Evolutionary conservation across 2,888 invertebrate genomes (phyloP).

Genomic region (Scaptomyza cyrtandrae): DNA sequence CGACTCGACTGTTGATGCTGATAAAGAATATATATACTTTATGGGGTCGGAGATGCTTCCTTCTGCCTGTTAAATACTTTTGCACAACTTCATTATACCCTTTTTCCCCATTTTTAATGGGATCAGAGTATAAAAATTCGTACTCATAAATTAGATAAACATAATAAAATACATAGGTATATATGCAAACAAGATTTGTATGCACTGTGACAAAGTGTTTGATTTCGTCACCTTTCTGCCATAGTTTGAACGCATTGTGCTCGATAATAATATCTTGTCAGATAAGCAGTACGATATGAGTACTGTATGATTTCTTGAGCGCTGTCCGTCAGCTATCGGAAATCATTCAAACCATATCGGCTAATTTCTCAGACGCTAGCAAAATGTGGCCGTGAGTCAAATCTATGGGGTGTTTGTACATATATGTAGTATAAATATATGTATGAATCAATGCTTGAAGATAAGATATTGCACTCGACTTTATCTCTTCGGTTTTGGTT

Average conservation of each 20-base stretch:
- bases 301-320: constrained; percentile 9
- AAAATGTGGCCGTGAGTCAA: constrained; percentile 28
- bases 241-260: background rate
- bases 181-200: background rate
- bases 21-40: too few species aligned
- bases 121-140: too few species aligned
- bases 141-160: background rate
- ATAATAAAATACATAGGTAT: background rate
- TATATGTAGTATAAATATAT: constrained; percentile 7
- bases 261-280: background rate
- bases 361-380: background rate
- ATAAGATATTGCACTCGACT: constrained; percentile 72
- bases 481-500: constrained; percentile 52
- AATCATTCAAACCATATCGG: background rate
- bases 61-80: too few species aligned
- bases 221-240: background rate
- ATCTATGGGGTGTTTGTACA: constrained; percentile 15
- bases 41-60: too few species aligned
- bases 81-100: too few species aligned
- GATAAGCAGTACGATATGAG: constrained; percentile 18
- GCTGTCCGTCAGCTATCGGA: background rate
- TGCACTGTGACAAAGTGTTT: background rate
- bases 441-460: constrained; percentile 65
- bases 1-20: too few species aligned
- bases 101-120: too few species aligned